These are phyloP conservation scores for Lagorchestes hirsutus DNA, from an alignment of 2,797 vertebrate genomes.

Conservation along the genomic window DNA sequence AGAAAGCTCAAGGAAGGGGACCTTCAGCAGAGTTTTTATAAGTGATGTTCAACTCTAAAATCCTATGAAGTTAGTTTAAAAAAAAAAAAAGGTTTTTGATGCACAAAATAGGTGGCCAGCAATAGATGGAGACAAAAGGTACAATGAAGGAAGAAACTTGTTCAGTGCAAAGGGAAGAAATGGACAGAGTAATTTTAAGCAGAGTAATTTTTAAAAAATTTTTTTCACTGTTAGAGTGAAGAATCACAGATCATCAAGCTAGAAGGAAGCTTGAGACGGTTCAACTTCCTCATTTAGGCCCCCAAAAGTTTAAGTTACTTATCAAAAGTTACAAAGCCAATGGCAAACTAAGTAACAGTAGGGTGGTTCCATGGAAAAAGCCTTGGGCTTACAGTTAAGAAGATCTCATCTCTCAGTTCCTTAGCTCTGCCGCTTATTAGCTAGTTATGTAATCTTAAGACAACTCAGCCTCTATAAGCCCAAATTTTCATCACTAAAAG, in stretches of 20 bases:
- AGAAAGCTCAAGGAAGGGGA: not conserved
- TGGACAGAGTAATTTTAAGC: not conserved
- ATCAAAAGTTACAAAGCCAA: conserved; percentile 1
- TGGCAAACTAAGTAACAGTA: conserved; percentile 19
- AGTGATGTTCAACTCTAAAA: conserved; percentile 27
- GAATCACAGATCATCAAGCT: conserved; percentile 28
- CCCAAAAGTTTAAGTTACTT: conserved; percentile 41
- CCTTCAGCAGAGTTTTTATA: conserved; percentile 30
- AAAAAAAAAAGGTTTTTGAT: conserved; percentile 6
- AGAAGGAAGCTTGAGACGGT: conserved; percentile 23
- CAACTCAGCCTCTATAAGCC: no score
- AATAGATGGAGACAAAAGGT: conserved; percentile 24
- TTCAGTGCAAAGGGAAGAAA: conserved; percentile 5
- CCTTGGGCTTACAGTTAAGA: no score
- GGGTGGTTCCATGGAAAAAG: no score
- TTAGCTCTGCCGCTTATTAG: no score
- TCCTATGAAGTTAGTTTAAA: not conserved
- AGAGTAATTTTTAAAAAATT: not conserved
- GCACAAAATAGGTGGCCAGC: not conserved
- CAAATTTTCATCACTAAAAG: no score
- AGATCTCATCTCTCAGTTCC: no score
- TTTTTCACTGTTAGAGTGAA: conserved; percentile 2
- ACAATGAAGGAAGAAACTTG: conserved; percentile 20
- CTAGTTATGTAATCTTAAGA: no score
- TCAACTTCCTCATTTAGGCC: conserved; percentile 26